Conservation (phyloP, 2,113 vertebrate genomes). For the Progne subis region DNA sequence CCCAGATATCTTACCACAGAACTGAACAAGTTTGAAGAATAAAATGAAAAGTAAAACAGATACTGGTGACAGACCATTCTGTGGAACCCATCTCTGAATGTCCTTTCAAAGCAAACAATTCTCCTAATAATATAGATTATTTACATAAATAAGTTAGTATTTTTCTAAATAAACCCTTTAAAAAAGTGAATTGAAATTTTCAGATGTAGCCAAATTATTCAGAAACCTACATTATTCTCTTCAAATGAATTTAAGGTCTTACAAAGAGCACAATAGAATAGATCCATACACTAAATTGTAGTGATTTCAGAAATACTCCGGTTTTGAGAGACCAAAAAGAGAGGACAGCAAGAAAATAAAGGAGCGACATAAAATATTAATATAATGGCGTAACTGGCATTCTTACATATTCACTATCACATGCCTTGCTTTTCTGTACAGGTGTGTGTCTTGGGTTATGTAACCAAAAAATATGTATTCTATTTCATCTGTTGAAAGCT, state of each 20-base stretch:
- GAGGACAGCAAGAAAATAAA: neutral
- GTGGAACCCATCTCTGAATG: fast-evolving
- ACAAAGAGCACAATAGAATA: neutral
- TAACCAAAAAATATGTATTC: too few relatives aligned
- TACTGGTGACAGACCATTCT: neutral
- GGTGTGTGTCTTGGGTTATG: neutral
- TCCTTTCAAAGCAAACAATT: neutral
- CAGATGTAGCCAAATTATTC: neutral
- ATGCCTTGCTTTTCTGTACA: neutral
- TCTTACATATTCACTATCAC: neutral
- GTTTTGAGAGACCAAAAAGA: neutral
- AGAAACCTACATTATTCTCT: neutral
- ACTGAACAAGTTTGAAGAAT: neutral
- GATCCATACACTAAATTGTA: neutral
- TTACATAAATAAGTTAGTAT: neutral
- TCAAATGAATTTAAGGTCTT: neutral
- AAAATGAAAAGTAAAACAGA: neutral
- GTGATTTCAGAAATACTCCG: neutral
- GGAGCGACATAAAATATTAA: neutral
- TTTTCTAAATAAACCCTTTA: neutral
- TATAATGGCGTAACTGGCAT: neutral
- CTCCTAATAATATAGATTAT: neutral
- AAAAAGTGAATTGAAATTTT: neutral
- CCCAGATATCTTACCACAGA: neutral
- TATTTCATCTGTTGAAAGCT: too few relatives aligned